These are phyloP conservation scores for Etheostoma spectabile DNA, from an alignment of 2,113 vertebrate genomes.

Conservation along the genomic window DNA sequence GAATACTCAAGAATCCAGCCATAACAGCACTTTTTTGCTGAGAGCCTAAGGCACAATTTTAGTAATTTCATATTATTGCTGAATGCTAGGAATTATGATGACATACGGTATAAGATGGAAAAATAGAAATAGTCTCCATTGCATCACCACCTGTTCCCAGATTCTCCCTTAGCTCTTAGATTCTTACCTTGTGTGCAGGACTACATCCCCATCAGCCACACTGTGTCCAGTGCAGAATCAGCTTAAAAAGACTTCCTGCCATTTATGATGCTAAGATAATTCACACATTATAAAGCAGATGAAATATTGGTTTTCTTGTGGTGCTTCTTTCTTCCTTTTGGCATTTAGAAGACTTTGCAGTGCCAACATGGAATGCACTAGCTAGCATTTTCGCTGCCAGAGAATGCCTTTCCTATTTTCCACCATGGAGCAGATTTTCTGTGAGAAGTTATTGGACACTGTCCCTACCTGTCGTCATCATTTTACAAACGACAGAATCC, in stretches of 20 bases:
- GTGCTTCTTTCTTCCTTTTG: constrained; percentile 17
- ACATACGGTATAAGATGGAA: constrained; percentile 11
- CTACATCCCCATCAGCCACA: background rate
- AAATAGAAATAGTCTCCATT: constrained; percentile 22
- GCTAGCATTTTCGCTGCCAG: constrained; percentile 46
- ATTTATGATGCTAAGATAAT: background rate
- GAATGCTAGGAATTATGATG: constrained; percentile 37
- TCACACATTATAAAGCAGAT: constrained; percentile 7
- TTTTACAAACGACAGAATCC: background rate
- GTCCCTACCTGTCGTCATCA: background rate
- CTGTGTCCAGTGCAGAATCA: constrained; percentile 3
- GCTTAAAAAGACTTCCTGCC: background rate
- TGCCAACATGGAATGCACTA: constrained; percentile 58
- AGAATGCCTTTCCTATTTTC: constrained; percentile 24
- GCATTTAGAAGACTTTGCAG: constrained; percentile 43
- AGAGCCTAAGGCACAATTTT: constrained; percentile 34
- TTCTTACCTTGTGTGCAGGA: constrained; percentile 20
- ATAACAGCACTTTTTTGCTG: constrained; percentile 25
- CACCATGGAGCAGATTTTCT: constrained; percentile 11
- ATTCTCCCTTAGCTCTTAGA: constrained; percentile 5
- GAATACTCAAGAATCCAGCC: constrained; percentile 15
- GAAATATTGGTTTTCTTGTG: background rate
- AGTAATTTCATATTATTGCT: constrained; percentile 30
- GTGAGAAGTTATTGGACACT: constrained; percentile 15
- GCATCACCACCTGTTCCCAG: constrained; percentile 5